Evolutionary conservation across 2,113 vertebrate genomes (phyloP), one percentile per base, ranked within the genome.

Genomic region (Hydropotes inermis): DNA sequence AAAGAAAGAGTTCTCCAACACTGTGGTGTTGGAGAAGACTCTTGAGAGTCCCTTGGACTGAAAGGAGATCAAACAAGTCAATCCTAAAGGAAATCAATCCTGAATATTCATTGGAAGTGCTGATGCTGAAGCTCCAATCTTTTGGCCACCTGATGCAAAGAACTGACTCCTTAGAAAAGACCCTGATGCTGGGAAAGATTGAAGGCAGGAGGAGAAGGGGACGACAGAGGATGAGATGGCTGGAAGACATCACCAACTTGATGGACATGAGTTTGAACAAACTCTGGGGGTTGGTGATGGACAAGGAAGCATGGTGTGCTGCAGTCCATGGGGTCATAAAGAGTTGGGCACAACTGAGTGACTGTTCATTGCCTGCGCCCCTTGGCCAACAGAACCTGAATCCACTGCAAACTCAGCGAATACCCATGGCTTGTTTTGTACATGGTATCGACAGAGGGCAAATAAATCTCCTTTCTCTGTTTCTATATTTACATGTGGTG

Each of bases 401-500:
- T 5, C 15, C 9, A 36, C 12, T 17, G 13, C 19, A 25, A 39
- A 23, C 15, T 55, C 11, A 33, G 36, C 39, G 23, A 9, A 23
- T 5, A 7, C n/a, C 19, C 1, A 15, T 28, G 21, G 45, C 1
- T 27, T 39, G 25, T 17, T 55, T 13, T 70, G 61, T n/a, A 60
- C 2, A 0, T 11, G 1, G 43, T 13, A 5, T 16, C 23, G 15
- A 7, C 1, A 23, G 54, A 16, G 9, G 19, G 9, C 5, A 47
- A 54, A 16, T 54, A 14, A 28, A 14, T 25, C 55, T 6, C 33
- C 30, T 19, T 45, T 45, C 16, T 57, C 74, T 17, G 19, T 27
- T 47, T 78, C 30, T 43, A 5, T 13, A 0, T 30, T 33, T 74
- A 45, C 6, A 1, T 14, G 7, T 4, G 54, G 57, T 87, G 30